Evolutionary conservation across 2,888 invertebrate genomes (phyloP).

Genomic region (Magallana nippona): DNA sequence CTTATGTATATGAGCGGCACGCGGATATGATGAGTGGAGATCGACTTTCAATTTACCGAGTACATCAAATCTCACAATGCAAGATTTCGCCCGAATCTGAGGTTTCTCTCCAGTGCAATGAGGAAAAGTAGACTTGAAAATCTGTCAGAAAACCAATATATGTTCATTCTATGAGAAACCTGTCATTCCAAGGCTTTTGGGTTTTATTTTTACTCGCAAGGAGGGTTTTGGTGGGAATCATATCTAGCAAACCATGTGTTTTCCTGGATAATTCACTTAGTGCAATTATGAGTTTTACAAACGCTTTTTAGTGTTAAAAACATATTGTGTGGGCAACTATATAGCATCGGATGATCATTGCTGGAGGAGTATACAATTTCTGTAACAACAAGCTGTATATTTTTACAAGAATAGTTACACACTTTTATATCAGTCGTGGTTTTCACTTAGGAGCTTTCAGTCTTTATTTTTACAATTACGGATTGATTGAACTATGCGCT

Average conservation of each 20-base stretch:
- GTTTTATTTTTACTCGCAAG: constrained; percentile 1
- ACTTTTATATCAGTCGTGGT: neutral
- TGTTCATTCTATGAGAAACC: constrained; percentile 24
- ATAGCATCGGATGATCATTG: constrained; percentile 3
- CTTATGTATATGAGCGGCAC: neutral
- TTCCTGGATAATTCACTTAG: constrained; percentile 5
- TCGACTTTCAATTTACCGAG: constrained; percentile 32
- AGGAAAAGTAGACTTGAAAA: constrained; percentile 7
- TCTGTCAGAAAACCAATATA: constrained; percentile 26
- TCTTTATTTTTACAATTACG: neutral
- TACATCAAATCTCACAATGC: constrained; percentile 30
- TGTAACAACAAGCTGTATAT: neutral
- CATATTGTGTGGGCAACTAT: constrained; percentile 29
- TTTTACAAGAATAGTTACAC: neutral
- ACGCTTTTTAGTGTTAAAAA: constrained; percentile 38
- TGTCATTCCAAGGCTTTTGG: neutral
- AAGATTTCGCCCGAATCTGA: neutral
- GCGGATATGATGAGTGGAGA: constrained; percentile 15
- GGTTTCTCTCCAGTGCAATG: constrained; percentile 3
- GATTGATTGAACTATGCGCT: constrained; percentile 29
- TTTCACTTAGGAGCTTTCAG: neutral
- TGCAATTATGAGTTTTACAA: constrained; percentile 39
- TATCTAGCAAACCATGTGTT: constrained; percentile 17
- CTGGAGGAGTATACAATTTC: neutral
- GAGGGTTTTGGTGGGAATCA: neutral